phyloP scores from a whole-genome alignment of 2,113 vertebrate genomes.

The Epinephelus moara region DNA sequence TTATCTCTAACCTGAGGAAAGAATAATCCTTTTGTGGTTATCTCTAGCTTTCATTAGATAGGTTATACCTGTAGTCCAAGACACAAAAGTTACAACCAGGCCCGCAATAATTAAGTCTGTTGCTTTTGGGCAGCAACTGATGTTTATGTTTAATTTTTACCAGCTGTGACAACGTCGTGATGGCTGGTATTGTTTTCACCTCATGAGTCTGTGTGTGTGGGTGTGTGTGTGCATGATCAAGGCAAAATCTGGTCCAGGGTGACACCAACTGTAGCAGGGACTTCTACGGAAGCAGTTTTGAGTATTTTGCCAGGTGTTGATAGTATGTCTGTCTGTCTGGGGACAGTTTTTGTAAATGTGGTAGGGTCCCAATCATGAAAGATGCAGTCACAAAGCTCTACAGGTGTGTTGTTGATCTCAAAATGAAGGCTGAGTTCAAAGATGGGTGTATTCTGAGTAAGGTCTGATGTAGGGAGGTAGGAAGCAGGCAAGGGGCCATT shows the following conservation, averaged over 20 bases:
- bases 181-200: not conserved
- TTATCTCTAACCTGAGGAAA: conserved; percentile 41
- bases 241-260: not conserved
- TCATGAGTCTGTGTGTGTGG: too few relatives aligned
- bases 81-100: not conserved
- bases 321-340: not conserved
- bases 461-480: too few relatives aligned
- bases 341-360: not conserved
- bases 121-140: not conserved
- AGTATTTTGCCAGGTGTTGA: not conserved
- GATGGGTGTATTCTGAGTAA: too few relatives aligned
- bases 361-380: not conserved
- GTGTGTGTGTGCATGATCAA: not conserved
- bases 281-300: not conserved
- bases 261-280: not conserved
- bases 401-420: too few relatives aligned
- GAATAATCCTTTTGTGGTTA: conserved; percentile 54
- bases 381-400: too few relatives aligned
- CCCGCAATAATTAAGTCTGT: not conserved
- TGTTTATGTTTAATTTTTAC: not conserved
- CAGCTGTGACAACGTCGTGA: too few relatives aligned
- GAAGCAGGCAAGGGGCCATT: too few relatives aligned
- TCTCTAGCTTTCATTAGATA: conserved; percentile 25
- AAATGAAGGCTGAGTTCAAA: too few relatives aligned
- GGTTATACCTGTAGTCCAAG: not conserved